Base-by-base conservation (phyloP, 1,140 invertebrate species). In the Conus ventricosus region DNA sequence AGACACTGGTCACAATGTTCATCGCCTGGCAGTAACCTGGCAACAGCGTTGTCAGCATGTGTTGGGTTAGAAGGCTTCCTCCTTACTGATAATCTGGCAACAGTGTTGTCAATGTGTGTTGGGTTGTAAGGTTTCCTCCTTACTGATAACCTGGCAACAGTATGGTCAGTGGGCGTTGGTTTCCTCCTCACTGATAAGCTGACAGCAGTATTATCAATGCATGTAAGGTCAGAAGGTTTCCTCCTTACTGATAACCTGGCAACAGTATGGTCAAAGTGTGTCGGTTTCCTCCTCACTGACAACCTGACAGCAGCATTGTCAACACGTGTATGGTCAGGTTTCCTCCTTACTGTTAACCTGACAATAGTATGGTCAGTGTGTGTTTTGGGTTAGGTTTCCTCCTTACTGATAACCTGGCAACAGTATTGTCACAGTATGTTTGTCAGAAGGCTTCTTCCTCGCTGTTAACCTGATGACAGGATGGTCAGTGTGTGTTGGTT, bases 321-420 rank as follows among this genome's bases (percentile, higher is more conserved):
- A 99, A 98, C 92, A 99, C 99, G 94, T 99, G 99, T 99, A 99
- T 99, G 8, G 98, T 98, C 96, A 99, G 98, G 93, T 39, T 39
- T 39, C 39, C 39, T 39, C 39, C 39, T 39, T 39, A 39, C 39
- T 98, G 99, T 94, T 99, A 99, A 67, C 98, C 97, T 97, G 90
- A n/a, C 81, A 83, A 83, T 20, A 83, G 20, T 55, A 83, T 11
- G 27, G 76, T 80, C 27, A 80, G 76, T 17, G 39, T 39, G 3
- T 39, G 39, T 39, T 39, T 39, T 0, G 39, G 39, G 60, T 20
- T 20, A 80, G 71, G 20, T 23, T 23, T 75, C 71, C n/a, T 75
- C 71, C 71, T 75, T 23, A 75, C 71, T 75, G 71, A 75, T 99
- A 99, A 67, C 98, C 97, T 97, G 90, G 55, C 81, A 83, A 83